Base-by-base conservation (phyloP, 2,888 invertebrate genomes). In the Phrixothrix hirtus region DNA sequence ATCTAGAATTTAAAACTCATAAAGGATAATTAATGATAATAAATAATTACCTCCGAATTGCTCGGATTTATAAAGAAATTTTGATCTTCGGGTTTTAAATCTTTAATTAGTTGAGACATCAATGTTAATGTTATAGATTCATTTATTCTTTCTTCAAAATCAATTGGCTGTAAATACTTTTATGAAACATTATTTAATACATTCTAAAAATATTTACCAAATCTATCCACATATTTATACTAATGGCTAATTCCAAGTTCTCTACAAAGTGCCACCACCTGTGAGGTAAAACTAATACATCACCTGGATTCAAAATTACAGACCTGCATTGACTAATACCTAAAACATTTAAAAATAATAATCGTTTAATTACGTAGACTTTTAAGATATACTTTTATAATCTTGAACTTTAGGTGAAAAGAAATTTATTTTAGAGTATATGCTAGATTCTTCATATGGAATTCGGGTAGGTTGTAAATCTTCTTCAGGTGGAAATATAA, bases 191-290 rank as follows among this genome's bases (percentile, higher is more conserved):
- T 3, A 2, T 13, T 32, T 34, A 13, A 12, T 10, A 11, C n/a
- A 30, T 42, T 35, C 11, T 12, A 7, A 32, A n/a, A 25, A 10
- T 15, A 25, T 29, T 73, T 77, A 86, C 88, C 75, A 89, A 75
- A 34, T 91, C 89, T 58, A 96, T 73, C 87, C 87, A 87, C 27
- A 79, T 77, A 67, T 87, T 87, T 3, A 87, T 75, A 43, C 84
- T 78, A 21, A 87, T 81, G 36, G 85, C 81, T 26, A 79, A 72
- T 2, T 81, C 78, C 78, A 92, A 89, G 70, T 95, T 94, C 75
- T 93, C 91, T 0, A 96, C 97, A 77, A 89, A 95, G 78, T 97
- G 97, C 97, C 97, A 98, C 96, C 97, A 98, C 54, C 90, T 88
- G 54, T 83, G 82, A 0, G 97, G 97, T 4, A 98, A 89, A 65